Conservation (phyloP, 2,888 invertebrate species). For the Trisateles emortualis region DNA sequence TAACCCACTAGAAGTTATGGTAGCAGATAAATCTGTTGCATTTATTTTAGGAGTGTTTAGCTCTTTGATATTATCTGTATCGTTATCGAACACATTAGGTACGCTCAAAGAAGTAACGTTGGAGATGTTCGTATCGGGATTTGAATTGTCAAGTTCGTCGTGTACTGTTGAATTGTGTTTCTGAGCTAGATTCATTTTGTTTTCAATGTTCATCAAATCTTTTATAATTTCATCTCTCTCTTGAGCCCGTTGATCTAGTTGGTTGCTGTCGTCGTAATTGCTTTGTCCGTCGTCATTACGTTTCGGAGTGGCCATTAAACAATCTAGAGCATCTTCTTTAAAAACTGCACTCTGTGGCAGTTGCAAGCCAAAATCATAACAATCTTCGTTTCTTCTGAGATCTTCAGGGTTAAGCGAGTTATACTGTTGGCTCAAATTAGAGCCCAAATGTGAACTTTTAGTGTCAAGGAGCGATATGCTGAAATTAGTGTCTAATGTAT, state of each 20-base stretch:
- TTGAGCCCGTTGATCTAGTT: slow-evolving; percentile 63
- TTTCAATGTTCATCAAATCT: slow-evolving; percentile 80
- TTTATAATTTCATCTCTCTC: slow-evolving; percentile 80
- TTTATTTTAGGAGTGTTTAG: slow-evolving; percentile 28
- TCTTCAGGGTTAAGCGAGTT: slow-evolving; percentile 72
- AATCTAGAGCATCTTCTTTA: slow-evolving; percentile 76
- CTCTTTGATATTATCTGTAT: slow-evolving; percentile 42
- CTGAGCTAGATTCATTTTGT: slow-evolving; percentile 65
- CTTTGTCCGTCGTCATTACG: slow-evolving; percentile 62
- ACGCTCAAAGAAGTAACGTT: slow-evolving; percentile 42
- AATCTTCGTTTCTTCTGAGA: slow-evolving; percentile 72
- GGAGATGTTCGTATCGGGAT: slow-evolving; percentile 49
- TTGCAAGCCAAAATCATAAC: slow-evolving; percentile 77
- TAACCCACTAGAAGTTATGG: slow-evolving; percentile 44
- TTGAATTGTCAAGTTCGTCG: slow-evolving; percentile 45
- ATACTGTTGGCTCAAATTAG: slow-evolving; percentile 69
- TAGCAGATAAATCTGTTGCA: slow-evolving; percentile 45
- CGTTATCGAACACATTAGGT: slow-evolving; percentile 45
- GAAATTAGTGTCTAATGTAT: slow-evolving; percentile 74
- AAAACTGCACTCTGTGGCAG: slow-evolving; percentile 73
- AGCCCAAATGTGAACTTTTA: slow-evolving; percentile 69
- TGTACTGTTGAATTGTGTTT: slow-evolving; percentile 47
- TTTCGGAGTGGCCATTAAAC: slow-evolving; percentile 76
- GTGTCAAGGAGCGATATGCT: slow-evolving; percentile 76
- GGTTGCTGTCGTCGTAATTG: slow-evolving; percentile 57